Evolutionary conservation across 1,140 invertebrate species (phyloP), one percentile per base, ranked within the genome.

Genomic region (Mamestra configurata): DNA sequence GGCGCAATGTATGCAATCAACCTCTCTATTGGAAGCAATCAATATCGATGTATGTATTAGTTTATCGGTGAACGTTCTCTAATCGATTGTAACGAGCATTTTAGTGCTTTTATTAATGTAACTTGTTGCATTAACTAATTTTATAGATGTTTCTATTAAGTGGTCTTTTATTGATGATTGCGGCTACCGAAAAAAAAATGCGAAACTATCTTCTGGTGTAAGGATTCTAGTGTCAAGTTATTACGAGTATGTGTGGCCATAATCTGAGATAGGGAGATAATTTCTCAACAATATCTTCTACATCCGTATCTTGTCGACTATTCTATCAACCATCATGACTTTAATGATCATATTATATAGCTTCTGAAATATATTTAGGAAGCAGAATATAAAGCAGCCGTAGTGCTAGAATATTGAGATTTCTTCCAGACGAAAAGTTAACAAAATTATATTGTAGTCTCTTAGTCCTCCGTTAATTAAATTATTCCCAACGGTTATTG

Each of bases 11-110:
- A 49, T 40, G 71, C 71, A 73, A 73, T 73, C 71, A 31, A 73
- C 55, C 55, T 73, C 66, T 70, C 24, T 35, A 73, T 73, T 57
- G 71, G 27, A 57, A 57, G 71, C 71, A 73, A 72, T 57, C 53
- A 49, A 73, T 73, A 73, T 49, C 31, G 22, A 64, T 37, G 53
- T 57, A 64, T 37, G 53, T 57, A 73, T 73, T 57, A 73, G 71
- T 57, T 55, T 57, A 72, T 73, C 71, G 46, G 13, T 27, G 49
- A 51, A 73, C 35, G 27, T 73, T 73, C 71, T 73, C 51, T 57
- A 73, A 73, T 57, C 71, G 51, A 73, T 73, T 57, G 46, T 57
- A 72, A 72, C 70, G 20, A 37, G 53, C 7, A 49, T 57, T 73
- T 40, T 37, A 73, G 31, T 57, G 51, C 4, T 40, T 37, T 35